These are phyloP conservation scores for Pachyuromys duprasi DNA, from an alignment of 2,797 vertebrate genomes.

Conservation along the genomic window DNA sequence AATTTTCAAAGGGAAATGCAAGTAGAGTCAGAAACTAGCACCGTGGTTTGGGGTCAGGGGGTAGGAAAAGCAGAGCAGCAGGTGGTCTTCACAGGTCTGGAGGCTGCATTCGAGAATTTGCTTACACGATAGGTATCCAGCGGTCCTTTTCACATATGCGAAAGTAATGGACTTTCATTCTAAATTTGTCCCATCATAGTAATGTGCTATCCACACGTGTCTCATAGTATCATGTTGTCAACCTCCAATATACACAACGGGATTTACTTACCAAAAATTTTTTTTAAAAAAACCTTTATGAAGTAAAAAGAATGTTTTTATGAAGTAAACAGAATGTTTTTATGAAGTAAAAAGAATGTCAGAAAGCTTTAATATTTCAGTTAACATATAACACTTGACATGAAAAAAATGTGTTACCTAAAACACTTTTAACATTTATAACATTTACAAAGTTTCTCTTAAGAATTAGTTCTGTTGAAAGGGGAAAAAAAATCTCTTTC, in stretches of 20 bases:
- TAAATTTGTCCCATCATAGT: not conserved
- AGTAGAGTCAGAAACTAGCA: not conserved
- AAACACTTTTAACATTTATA: constrained; percentile 33
- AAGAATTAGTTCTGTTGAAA: not conserved
- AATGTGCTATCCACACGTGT: not conserved
- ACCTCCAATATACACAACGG: not conserved
- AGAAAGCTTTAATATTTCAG: constrained; percentile 26
- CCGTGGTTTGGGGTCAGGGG: not conserved
- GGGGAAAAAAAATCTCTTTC: constrained; percentile 44
- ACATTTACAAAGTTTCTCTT: constrained; percentile 7
- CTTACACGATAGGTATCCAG: not conserved
- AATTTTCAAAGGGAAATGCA: not conserved
- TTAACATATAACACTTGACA: not conserved
- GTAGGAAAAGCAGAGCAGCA: not conserved
- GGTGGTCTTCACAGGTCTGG: not conserved
- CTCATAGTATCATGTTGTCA: not conserved
- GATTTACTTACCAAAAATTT: not conserved
- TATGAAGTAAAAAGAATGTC: not conserved
- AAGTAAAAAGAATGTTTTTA: too few relatives aligned
- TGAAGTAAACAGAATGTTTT: not conserved
- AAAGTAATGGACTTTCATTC: not conserved
- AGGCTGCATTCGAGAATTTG: not conserved
- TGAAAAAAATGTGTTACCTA: not conserved
- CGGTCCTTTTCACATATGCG: not conserved
- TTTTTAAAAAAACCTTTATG: not conserved